Conservation (phyloP, 1,140 invertebrate species). For the Zaprionus ornatus region DNA sequence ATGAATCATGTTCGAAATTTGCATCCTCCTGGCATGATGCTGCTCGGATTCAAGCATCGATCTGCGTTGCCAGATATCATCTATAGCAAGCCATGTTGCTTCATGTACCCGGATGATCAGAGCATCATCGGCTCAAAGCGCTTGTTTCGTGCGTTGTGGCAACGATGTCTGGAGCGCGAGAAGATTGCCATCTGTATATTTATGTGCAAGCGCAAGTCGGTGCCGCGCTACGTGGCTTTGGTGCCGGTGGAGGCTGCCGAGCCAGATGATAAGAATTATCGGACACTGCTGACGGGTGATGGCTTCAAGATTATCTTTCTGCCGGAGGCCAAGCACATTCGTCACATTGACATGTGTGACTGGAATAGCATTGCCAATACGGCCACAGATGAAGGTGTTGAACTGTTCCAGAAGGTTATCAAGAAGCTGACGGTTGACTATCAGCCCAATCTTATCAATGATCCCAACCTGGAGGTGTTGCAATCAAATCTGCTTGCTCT, state of each 20-base stretch:
- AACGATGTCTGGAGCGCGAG: constrained; percentile 69
- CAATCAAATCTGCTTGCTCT: constrained; percentile 71
- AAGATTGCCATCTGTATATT: constrained; percentile 81
- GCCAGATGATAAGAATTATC: constrained; percentile 48
- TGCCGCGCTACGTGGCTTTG: constrained; percentile 75
- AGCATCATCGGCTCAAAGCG: constrained; percentile 72
- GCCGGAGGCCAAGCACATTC: constrained; percentile 71
- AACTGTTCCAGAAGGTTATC: constrained; percentile 71
- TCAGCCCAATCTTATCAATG: constrained; percentile 69
- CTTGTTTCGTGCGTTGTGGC: constrained; percentile 78
- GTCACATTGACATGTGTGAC: constrained; percentile 62
- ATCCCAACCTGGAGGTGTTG: constrained; percentile 68
- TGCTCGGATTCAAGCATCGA: constrained; percentile 79
- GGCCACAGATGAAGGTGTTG: constrained; percentile 51
- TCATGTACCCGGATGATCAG: constrained; percentile 81
- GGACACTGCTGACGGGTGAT: constrained; percentile 64
- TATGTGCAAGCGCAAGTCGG: constrained; percentile 69
- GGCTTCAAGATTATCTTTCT: constrained; percentile 80
- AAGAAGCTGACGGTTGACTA: constrained; percentile 73
- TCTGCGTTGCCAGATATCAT: constrained; percentile 47
- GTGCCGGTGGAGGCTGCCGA: constrained; percentile 53
- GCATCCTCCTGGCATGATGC: constrained; percentile 68
- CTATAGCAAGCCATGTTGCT: constrained; percentile 71
- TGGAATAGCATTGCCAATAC: constrained; percentile 69
- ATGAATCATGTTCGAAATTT: constrained; percentile 61